Evolutionary conservation across 2,113 vertebrate genomes (phyloP), one percentile per base, ranked within the genome.

Genomic region (Marcusenius ussheri): DNA sequence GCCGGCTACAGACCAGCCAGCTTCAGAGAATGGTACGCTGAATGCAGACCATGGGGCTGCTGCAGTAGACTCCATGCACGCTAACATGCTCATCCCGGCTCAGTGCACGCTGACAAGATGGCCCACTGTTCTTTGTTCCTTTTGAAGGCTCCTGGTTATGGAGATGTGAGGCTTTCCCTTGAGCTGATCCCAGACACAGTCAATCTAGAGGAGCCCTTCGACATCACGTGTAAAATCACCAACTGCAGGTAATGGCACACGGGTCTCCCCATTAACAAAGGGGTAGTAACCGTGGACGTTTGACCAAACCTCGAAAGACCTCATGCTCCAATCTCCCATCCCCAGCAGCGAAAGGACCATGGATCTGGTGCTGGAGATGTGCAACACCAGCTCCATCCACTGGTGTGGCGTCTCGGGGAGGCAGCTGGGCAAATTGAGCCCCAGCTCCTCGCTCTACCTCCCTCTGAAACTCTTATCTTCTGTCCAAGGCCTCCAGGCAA

Each of bases 351-450:
- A 99, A 94, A 97, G 98, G 93, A 99, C 98, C 47, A 99, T 99
- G 98, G 98, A 99, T 92, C 96, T 99, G 91, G 95, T 97, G 88
- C 95, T 99, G 94, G 98, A 99, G 94, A 99, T 99, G 98, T 99
- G 97, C 91, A 99, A 99, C 93, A 99, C 97, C 46, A 95, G 94
- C 90, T 97, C 97, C 19, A 96, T 99, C 93, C 98, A 99, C 94
- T 99, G 98, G 98, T 99, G 98, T 77, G 98, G 98, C 3, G 95
- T 99, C 85, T 99, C 98, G 1, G 98, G 98, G 92, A 95, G 98
- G 90, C 97, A 98, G 92, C 96, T 99, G 87, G 98, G 98, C 53
- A 99, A 99, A 90, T 95, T 99, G 3, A 96, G 96, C 51, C 98
- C 98, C 1, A 98, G 95, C 39, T 97, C 97, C 35, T 99, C 96